Evolutionary conservation across 2,113 vertebrate species (phyloP), one percentile per base, ranked within the genome.

Genomic region (Edolisoma coerulescens): DNA sequence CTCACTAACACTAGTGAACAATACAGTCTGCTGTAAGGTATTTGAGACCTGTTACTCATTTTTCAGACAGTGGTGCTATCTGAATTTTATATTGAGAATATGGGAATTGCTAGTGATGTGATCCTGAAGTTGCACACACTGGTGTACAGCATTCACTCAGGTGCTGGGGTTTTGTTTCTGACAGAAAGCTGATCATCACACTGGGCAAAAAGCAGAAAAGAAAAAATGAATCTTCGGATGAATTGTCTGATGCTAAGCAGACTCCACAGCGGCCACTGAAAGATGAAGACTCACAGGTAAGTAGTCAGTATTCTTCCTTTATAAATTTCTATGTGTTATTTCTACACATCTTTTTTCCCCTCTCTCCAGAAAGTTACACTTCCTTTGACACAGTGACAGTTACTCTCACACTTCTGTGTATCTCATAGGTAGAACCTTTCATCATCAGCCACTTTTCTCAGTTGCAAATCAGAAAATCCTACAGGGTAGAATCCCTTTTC

Each of bases 131-230:
- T 59, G 10, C 18, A 15, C 33, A 49, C 50, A 13, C 16, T 74
- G 88, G 13, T 77, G 28, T 18, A 1, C 8, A 69, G 22, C 54
- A 7, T 73, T 95, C 57, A 73, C 33, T 89, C 68, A 67, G 37
- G 33, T 33, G 11, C 23, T 78, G 80, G 42, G 54, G 3, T 59
- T 92, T 88, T 61, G 93, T 63, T 91, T 84, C 35, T 85, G 83
- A 97, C 95, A 99, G 99, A 80, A 99, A 99, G 97, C 99, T 99
- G 71, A 99, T 99, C 89, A 99, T 99, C 97, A 99, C 99, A 65
- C 97, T 99, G 95, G 99, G 99, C 93, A 99, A 99, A 98, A 99
- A 99, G 98, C 99, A 99, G 96, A 99, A 99, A 87, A 98, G 99
- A 90, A 99, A 99, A 98, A 99, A 98, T 0, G 99, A 99, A 56